A percentile compares a stretch with the other conserved stretches of the same genome.
These are phyloP conservation scores for Sericinus montela DNA, from an alignment of 2,888 invertebrate genomes.

Conservation along the genomic window DNA sequence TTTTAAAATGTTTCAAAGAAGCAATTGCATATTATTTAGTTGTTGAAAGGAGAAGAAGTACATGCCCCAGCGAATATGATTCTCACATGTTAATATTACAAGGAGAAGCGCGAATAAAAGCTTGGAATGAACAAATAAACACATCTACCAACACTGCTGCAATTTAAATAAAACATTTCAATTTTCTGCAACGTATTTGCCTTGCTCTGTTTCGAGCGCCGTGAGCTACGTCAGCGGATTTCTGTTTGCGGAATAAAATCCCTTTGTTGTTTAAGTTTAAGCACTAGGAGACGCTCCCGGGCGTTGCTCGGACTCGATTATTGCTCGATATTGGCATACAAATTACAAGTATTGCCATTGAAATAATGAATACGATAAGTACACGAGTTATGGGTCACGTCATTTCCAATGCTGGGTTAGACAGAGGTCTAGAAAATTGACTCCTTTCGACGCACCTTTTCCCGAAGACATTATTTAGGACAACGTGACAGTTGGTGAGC, in stretches of 20 bases:
- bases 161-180: constrained; percentile 8
- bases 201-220: not conserved
- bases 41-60: too few species aligned
- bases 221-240: not conserved
- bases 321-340: not conserved
- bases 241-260: constrained; percentile 1
- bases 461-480: too few species aligned
- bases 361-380: too few species aligned
- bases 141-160: not conserved
- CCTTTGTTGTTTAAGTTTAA: not conserved
- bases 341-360: too few species aligned
- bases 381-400: too few species aligned
- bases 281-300: not conserved
- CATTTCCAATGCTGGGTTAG: too few species aligned
- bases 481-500: too few species aligned
- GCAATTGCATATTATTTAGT: too few species aligned
- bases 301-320: not conserved
- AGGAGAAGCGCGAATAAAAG: not conserved
- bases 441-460: too few species aligned
- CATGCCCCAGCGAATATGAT: not conserved
- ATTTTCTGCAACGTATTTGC: constrained; percentile 1
- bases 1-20: too few species aligned
- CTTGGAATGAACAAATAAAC: constrained; percentile 2
- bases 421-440: too few species aligned
- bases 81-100: not conserved